phyloP scores from a whole-genome alignment of 1,140 invertebrate species.

The Diorhabda sublineata region DNA sequence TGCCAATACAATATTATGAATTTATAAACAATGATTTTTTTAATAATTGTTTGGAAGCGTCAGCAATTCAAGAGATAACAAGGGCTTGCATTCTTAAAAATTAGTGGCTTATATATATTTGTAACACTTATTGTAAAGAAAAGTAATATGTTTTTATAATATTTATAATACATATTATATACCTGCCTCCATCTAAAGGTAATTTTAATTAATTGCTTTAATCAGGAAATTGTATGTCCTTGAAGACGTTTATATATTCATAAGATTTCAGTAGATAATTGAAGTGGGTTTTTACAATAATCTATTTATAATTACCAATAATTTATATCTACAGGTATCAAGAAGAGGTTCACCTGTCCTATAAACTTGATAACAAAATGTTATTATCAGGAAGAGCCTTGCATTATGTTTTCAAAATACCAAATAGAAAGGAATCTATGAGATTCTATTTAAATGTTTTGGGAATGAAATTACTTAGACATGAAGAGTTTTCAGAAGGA shows the following conservation, averaged over 20 bases:
- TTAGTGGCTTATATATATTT: too few relatives aligned
- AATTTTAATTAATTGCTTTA: too few relatives aligned
- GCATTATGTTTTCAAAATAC: slow-evolving; percentile 95
- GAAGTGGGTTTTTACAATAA: background rate
- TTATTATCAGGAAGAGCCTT: slow-evolving; percentile 63
- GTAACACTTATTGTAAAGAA: too few relatives aligned
- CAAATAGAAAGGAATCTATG: slow-evolving; percentile 74
- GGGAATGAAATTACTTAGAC: slow-evolving; percentile 93
- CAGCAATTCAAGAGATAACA: too few relatives aligned
- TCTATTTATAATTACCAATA: background rate
- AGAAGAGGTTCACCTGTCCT: background rate
- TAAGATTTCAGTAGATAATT: background rate
- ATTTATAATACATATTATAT: too few relatives aligned
- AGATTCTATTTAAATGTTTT: slow-evolving; percentile 87
- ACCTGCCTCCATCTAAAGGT: too few relatives aligned
- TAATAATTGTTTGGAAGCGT: too few relatives aligned
- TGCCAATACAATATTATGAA: too few relatives aligned
- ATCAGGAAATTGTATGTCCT: background rate
- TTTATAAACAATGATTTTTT: too few relatives aligned
- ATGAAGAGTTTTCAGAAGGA: slow-evolving; percentile 95
- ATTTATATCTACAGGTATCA: background rate
- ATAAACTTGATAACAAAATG: background rate
- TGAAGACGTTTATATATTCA: background rate
- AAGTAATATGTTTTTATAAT: too few relatives aligned
- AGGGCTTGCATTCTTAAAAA: too few relatives aligned